Conservation (phyloP, 2,113 vertebrate genomes). For the Urocolius indicus region DNA sequence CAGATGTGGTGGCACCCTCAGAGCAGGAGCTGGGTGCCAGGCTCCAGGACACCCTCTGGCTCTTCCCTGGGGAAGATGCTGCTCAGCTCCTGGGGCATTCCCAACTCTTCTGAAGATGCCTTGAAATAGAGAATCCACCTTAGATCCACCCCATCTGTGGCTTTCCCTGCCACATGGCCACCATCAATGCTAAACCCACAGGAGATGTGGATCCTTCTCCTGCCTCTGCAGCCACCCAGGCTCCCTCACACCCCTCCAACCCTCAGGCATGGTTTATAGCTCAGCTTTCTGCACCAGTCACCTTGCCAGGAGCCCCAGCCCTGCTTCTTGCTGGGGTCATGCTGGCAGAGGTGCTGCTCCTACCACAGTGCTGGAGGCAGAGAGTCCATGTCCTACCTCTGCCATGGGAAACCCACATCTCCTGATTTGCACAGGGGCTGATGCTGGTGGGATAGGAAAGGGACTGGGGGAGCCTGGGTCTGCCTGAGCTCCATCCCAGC, state of each 20-base stretch:
- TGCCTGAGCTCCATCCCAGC: neutral
- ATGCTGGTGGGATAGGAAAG: neutral
- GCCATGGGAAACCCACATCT: neutral
- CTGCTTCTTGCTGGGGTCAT: neutral
- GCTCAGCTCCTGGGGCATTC: neutral
- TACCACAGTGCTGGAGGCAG: neutral
- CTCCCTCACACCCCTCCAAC: neutral
- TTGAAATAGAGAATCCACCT: neutral
- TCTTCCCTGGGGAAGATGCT: neutral
- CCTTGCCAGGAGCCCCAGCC: neutral
- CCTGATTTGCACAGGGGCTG: accelerated
- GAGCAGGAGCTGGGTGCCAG: neutral
- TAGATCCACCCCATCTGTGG: neutral
- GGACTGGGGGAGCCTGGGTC: neutral
- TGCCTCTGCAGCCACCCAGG: too few species aligned
- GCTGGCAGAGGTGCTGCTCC: accelerated
- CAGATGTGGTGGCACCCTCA: neutral
- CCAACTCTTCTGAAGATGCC: neutral
- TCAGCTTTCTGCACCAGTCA: neutral
- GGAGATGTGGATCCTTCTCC: neutral
- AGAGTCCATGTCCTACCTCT: neutral
- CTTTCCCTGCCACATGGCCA: neutral
- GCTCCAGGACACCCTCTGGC: accelerated
- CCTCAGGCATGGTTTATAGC: neutral
- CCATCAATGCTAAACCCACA: neutral